Conservation (phyloP, 2,113 vertebrate genomes). For the Lagenorhynchus albirostris region DNA sequence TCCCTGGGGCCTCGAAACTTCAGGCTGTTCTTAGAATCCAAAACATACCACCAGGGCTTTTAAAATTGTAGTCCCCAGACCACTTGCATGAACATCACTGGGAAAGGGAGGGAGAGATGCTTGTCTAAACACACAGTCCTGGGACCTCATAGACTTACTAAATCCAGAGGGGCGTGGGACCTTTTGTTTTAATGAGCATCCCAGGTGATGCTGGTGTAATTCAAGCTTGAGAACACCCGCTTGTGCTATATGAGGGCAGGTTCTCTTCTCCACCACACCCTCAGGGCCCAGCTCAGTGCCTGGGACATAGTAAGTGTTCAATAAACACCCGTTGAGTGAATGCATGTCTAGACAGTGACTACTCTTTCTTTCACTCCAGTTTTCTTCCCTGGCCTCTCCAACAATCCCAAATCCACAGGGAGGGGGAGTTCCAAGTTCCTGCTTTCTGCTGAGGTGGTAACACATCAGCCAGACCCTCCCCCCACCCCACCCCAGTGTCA, state of each 20-base stretch:
- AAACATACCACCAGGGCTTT: neutral
- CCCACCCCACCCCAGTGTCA: neutral
- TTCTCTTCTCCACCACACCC: neutral
- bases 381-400: neutral
- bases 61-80: neutral
- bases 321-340: fast-evolving
- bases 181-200: neutral
- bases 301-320: neutral
- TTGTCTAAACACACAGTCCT: neutral
- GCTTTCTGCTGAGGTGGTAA: neutral
- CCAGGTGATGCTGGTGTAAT: neutral
- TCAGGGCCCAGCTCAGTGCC: too few relatives aligned
- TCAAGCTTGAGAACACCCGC: neutral
- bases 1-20: neutral
- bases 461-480: neutral
- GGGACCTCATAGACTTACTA: neutral
- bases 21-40: neutral
- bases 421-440: neutral
- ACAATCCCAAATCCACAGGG: neutral
- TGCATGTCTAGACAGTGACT: neutral
- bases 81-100: neutral
- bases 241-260: neutral
- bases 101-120: neutral
- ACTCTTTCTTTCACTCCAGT: neutral
- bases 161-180: neutral